Conservation (phyloP, 2,888 invertebrate genomes). For the Sthenelais limicola region DNA sequence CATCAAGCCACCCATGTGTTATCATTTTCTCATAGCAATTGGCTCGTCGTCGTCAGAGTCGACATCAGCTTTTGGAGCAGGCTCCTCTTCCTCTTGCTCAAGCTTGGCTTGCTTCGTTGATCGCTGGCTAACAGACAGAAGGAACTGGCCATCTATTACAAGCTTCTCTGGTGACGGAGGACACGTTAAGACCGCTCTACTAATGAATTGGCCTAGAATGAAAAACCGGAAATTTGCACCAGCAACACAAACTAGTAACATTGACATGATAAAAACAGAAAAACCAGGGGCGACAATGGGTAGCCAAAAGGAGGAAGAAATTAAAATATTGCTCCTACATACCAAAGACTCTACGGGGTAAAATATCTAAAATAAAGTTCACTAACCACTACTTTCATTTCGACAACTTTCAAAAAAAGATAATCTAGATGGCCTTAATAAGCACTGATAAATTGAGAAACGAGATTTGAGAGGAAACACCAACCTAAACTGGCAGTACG, state of each 20-base stretch:
- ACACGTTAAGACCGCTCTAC: constrained; percentile 55
- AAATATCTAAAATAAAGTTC: too few relatives aligned
- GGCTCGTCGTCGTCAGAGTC: neutral
- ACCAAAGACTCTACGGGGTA: too few relatives aligned
- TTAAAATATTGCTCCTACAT: too few relatives aligned
- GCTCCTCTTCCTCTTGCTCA: constrained; percentile 31
- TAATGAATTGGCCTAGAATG: constrained; percentile 58
- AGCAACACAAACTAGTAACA: too few relatives aligned
- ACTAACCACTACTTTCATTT: too few relatives aligned
- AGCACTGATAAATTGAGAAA: neutral
- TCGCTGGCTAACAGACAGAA: constrained; percentile 28
- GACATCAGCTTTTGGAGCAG: neutral
- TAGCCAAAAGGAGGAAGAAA: too few relatives aligned
- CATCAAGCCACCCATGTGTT: too few relatives aligned
- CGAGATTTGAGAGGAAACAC: constrained; percentile 4
- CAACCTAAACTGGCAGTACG: constrained; percentile 43
- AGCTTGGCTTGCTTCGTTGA: neutral
- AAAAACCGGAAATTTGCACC: neutral
- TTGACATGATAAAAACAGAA: too few relatives aligned
- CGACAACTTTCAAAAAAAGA: too few relatives aligned
- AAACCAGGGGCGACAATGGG: too few relatives aligned
- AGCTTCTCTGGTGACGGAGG: constrained; percentile 65
- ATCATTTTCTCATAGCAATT: neutral
- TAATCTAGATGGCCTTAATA: too few relatives aligned
- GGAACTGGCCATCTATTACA: constrained; percentile 48